Conservation (phyloP, 1,140 invertebrate species). For the Acromyrmex heyeri region DNA sequence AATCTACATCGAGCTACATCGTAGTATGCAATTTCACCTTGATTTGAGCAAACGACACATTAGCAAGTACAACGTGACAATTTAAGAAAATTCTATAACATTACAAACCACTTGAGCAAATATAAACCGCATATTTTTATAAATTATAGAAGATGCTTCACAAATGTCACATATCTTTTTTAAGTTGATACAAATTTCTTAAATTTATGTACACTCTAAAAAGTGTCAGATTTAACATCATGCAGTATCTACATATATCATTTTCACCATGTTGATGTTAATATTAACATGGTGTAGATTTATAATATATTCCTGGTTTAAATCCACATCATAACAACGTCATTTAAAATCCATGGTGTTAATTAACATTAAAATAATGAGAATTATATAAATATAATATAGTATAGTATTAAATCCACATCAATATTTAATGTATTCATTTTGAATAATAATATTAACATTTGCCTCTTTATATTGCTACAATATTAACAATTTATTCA, state of each 20-base stretch:
- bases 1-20: conserved; percentile 44
- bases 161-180: not conserved
- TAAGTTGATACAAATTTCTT: not conserved
- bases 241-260: too few species aligned
- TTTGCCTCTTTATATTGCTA: not conserved
- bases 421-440: too few species aligned
- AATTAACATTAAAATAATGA: too few species aligned
- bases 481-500: not conserved
- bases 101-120: not conserved
- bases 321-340: too few species aligned
- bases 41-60: conserved; percentile 23
- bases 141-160: not conserved
- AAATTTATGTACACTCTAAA: too few species aligned
- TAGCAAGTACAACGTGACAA: not conserved
- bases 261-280: too few species aligned
- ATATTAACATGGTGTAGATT: too few species aligned
- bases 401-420: too few species aligned
- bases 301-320: too few species aligned
- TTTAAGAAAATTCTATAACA: conserved; percentile 1
- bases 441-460: not conserved
- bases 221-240: too few species aligned
- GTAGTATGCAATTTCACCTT: conserved; percentile 4
- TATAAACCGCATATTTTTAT: not conserved
- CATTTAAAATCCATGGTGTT: too few species aligned
- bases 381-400: too few species aligned